Percentiles rank a stretch among this genome's conserved stretches.
These are phyloP conservation scores for Muscicapa comitata DNA, from an alignment of 2,797 vertebrate species.

Conservation along the genomic window DNA sequence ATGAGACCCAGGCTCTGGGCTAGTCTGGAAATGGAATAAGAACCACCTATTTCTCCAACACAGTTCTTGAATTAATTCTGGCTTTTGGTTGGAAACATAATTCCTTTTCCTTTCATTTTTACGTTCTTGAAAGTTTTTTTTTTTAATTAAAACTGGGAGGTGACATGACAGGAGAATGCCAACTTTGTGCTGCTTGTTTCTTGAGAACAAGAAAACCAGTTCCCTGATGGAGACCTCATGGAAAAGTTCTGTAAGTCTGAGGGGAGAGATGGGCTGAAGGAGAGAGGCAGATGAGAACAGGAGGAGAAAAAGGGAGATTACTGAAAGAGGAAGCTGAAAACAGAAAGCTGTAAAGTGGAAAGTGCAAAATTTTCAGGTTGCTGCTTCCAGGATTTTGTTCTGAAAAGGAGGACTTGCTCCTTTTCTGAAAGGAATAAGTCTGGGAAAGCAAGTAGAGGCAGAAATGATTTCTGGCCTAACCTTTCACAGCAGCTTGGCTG, in stretches of 20 bases:
- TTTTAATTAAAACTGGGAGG: neutral
- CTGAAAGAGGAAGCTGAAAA: neutral
- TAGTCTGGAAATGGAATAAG: constrained; percentile 58
- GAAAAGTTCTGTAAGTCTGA: neutral
- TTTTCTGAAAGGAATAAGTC: neutral
- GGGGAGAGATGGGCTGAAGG: neutral
- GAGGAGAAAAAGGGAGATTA: neutral
- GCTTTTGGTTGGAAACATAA: constrained; percentile 50
- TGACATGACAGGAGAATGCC: neutral
- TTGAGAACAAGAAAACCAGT: neutral
- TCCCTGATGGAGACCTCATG: neutral
- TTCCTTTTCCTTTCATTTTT: constrained; percentile 11
- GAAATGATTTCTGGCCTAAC: neutral
- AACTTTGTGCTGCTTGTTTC: neutral
- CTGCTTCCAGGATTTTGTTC: neutral
- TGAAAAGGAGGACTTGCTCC: neutral
- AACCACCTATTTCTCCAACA: constrained; percentile 16
- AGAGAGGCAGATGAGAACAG: neutral
- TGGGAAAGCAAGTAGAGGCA: neutral
- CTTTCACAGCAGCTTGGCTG: neutral
- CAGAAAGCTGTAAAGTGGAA: neutral
- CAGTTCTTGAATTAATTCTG: constrained; percentile 52
- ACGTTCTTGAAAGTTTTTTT: neutral
- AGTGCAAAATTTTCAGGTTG: neutral
- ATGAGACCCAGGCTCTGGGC: constrained; percentile 26